Evolutionary conservation across 2,888 invertebrate genomes (phyloP).

Genomic region (Psococerastis gibbosa): DNA sequence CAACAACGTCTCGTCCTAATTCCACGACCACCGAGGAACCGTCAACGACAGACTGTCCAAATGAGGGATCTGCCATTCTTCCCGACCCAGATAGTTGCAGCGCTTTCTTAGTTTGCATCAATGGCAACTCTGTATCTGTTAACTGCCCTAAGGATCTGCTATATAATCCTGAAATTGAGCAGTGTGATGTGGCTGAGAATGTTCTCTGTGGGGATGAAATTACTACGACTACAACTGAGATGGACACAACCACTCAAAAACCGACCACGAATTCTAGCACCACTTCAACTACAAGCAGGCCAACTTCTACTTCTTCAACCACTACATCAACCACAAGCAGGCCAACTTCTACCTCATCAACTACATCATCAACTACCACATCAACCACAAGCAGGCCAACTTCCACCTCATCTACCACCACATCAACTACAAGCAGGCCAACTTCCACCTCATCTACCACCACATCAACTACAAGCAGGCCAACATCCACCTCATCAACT

Average conservation of each 20-base stretch:
- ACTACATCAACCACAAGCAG: neutral
- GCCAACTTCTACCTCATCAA: neutral
- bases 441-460: neutral
- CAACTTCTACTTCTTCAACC: neutral
- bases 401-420: neutral
- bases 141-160: constrained; percentile 2
- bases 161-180: neutral
- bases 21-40: neutral
- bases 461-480: neutral
- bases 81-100: constrained; percentile 11
- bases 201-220: neutral
- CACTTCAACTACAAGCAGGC: neutral
- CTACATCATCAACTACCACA: neutral
- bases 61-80: neutral
- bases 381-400: neutral
- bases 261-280: neutral
- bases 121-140: constrained; percentile 1
- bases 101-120: constrained; percentile 11
- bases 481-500: neutral
- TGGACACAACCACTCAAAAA: neutral
- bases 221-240: neutral
- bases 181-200: neutral
- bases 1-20: neutral
- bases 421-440: neutral
- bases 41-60: neutral